Conservation (phyloP, 2,113 vertebrate genomes). For the Poicephalus meyeri region DNA sequence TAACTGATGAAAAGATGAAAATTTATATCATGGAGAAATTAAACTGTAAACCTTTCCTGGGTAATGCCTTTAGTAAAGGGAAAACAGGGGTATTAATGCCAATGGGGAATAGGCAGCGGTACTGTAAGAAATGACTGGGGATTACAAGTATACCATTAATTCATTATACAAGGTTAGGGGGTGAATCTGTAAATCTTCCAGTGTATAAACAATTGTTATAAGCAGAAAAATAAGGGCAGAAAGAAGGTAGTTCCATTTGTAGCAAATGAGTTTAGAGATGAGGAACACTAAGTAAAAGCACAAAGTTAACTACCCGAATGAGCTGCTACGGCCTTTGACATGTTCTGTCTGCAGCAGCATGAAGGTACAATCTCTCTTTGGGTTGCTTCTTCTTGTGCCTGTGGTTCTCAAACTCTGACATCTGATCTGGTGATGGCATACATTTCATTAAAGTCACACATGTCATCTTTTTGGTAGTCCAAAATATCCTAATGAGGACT, state of each 20-base stretch:
- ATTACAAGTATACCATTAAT: not conserved
- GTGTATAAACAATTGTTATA: not conserved
- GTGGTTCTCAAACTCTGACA: not conserved
- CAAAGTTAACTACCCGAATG: not conserved
- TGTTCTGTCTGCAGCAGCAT: not conserved
- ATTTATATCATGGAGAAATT: not conserved
- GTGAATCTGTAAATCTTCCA: not conserved
- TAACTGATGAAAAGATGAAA: not conserved
- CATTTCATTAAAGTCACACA: not conserved
- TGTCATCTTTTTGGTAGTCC: not conserved
- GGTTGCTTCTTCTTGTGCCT: not conserved
- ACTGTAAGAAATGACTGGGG: not conserved
- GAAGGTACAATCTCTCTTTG: not conserved
- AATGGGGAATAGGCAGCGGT: not conserved
- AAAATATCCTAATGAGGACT: not conserved
- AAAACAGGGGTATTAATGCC: not conserved
- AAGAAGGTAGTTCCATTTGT: not conserved
- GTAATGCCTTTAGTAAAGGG: not conserved
- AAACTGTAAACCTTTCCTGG: not conserved
- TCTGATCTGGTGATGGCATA: not conserved
- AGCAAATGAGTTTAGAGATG: not conserved
- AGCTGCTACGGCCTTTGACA: fast-evolving
- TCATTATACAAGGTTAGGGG: not conserved
- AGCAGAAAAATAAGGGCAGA: not conserved
- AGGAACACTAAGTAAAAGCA: not conserved